Percentiles rank a stretch among this genome's conserved stretches.
Conservation (phyloP, 1,140 invertebrate genomes). For the Elymnias hypermnestra region DNA sequence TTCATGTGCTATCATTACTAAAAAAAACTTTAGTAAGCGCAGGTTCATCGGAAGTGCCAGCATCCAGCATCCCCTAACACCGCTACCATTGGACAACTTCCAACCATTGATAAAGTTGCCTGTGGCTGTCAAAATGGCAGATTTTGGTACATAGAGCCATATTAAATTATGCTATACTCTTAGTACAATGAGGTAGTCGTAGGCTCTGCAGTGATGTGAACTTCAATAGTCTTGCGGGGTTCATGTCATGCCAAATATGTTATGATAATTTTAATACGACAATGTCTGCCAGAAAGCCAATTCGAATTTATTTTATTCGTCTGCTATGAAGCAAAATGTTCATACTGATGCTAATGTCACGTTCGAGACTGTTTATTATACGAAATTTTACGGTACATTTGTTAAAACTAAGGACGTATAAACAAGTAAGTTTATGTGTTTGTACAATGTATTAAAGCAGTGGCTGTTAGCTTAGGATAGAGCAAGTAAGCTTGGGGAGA, state of each 20-base stretch:
- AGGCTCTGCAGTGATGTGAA: slow-evolving; percentile 33
- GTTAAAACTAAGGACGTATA: slow-evolving; percentile 30
- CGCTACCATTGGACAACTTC: no score
- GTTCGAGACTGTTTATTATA: slow-evolving; percentile 47
- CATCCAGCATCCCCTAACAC: no score
- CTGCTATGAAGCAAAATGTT: slow-evolving; percentile 43
- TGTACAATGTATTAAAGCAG: slow-evolving; percentile 28
- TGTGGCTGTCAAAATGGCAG: no score
- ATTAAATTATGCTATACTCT: no score
- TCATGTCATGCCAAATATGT: slow-evolving; percentile 42
- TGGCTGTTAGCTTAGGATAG: slow-evolving; percentile 41
- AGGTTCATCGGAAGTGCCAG: no score
- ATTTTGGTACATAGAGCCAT: no score
- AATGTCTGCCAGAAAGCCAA: slow-evolving; percentile 40
- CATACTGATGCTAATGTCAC: slow-evolving; percentile 44
- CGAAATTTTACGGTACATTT: slow-evolving; percentile 40
- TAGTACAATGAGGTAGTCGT: no score
- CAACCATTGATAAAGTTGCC: no score
- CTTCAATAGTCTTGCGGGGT: slow-evolving; percentile 37
- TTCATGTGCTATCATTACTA: no score
- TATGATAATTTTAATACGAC: slow-evolving; percentile 55
- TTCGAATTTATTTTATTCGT: slow-evolving; percentile 54
- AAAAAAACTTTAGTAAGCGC: no score
- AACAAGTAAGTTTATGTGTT: slow-evolving; percentile 32
- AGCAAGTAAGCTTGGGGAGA: slow-evolving; percentile 29